Evolutionary conservation across 1,140 invertebrate genomes (phyloP), one percentile per base, ranked within the genome.

Genomic region (Camponotus pennsylvanicus): DNA sequence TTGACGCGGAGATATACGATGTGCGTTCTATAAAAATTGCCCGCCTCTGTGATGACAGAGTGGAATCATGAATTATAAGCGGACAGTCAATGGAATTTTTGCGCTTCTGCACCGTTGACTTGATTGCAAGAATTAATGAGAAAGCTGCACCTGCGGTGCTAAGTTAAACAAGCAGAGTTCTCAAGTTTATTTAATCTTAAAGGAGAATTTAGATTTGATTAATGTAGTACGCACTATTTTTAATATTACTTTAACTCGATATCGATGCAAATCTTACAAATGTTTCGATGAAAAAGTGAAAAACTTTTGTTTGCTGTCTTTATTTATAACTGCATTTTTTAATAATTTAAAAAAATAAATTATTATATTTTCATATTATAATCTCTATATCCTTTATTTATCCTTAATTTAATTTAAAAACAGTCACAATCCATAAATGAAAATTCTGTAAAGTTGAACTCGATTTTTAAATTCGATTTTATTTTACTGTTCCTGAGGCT

Each of bases 11-110:
- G 55, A 83, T 57, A 75, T 52, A 63, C 55, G 79, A 83, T 59
- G 67, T 27, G 79, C 55, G 6, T 61, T 45, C 18, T 63, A 4
- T 37, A 83, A 83, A 83, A 83, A 83, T 83, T 61, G 13, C 27
- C 79, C 55, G 40, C 11, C 55, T 61, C 79, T 49, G 40, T 63
- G 79, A 83, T 63, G 79, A 83, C 79, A 83, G 69, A 83, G 55
- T 75, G 42, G 79, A 71, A 27, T 63, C 57, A 83, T 83, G 69
- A 75, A 83, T 83, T 73, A 83, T 75, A 75, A 83, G 32, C 18
- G n/a, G 13, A 49, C 0, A 49, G 45, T 21, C 37, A 40, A 49
- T 83, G 42, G 55, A 37, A 83, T 49, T 49, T 83, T 45, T 59
- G 49, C 40, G 27, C 15, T 21, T 55, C 34, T 37, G 32, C 9